Evolutionary conservation across 37 sponge, comb jelly and placozoan genomes (phyloP).

Genomic region (Halisarca cf. caerulea): DNA sequence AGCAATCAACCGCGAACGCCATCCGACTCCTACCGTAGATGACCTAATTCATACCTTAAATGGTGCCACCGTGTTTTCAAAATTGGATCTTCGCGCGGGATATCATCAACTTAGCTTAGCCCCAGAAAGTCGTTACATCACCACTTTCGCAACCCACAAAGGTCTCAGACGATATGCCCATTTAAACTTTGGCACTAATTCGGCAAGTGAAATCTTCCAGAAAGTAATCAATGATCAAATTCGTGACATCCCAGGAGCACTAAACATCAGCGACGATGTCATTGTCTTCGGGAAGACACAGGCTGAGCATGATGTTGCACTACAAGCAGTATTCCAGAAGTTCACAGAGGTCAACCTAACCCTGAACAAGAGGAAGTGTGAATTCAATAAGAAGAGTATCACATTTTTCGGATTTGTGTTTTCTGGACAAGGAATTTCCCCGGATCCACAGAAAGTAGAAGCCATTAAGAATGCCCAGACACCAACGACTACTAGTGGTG

Average conservation of each 20-base stretch:
- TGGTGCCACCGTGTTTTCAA: slow-evolving; percentile 35
- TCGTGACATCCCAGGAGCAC: no score
- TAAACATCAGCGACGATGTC: slow-evolving; percentile 52
- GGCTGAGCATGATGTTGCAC: slow-evolving; percentile 19
- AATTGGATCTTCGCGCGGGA: slow-evolving; percentile 40
- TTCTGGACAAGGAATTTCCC: no score
- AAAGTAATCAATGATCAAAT: slow-evolving; percentile 18
- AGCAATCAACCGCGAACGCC: slow-evolving; percentile 53
- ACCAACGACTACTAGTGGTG: background rate
- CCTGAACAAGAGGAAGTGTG: slow-evolving; percentile 37
- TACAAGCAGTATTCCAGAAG: background rate
- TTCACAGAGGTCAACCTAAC: slow-evolving; percentile 17
- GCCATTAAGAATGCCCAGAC: slow-evolving; percentile 4
- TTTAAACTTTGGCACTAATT: slow-evolving; percentile 48
- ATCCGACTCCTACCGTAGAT: slow-evolving; percentile 54
- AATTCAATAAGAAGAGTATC: slow-evolving; percentile 18
- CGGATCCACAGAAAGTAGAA: slow-evolving; percentile 8
- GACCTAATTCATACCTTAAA: slow-evolving; percentile 29
- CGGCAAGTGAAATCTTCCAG: slow-evolving; percentile 49
- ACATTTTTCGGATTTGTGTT: slow-evolving; percentile 36
- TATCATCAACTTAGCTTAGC: slow-evolving; percentile 37
- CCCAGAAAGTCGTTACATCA: slow-evolving; percentile 44
- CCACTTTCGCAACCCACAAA: slow-evolving; percentile 51
- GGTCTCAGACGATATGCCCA: slow-evolving; percentile 38
- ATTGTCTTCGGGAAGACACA: slow-evolving; percentile 27